Evolutionary conservation across 1,140 invertebrate species (phyloP).

Genomic region (Halictus rubicundus): DNA sequence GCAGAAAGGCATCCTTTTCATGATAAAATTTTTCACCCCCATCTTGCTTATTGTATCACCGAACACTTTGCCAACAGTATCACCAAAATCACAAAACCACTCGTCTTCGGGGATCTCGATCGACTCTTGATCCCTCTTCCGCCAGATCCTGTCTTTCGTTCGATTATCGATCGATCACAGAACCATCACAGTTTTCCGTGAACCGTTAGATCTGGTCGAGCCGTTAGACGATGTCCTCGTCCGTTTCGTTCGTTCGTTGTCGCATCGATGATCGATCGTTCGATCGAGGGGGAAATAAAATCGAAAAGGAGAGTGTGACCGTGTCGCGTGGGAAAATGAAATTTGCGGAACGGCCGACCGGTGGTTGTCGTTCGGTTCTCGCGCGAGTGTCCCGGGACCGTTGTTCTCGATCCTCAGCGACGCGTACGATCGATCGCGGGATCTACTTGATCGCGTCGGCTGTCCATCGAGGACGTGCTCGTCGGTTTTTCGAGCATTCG

Average conservation of each 20-base stretch:
- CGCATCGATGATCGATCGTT: slow-evolving; percentile 22
- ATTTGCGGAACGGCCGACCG: no score
- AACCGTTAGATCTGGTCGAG: neutral
- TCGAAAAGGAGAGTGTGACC: no score
- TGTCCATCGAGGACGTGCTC: neutral
- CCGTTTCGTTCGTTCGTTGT: slow-evolving; percentile 11
- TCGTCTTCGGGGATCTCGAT: neutral
- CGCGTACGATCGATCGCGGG: slow-evolving; percentile 16
- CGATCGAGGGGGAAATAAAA: neutral
- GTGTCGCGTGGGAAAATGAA: no score
- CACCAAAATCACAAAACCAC: neutral
- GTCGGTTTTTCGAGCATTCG: slow-evolving; percentile 43
- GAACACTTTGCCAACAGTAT: neutral
- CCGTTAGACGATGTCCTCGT: neutral
- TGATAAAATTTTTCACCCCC: slow-evolving; percentile 76
- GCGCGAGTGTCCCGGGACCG: no score
- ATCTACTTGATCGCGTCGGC: neutral
- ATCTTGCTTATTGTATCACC: slow-evolving; percentile 52
- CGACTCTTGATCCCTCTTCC: neutral
- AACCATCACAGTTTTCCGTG: neutral
- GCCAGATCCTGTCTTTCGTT: neutral
- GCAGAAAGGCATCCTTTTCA: slow-evolving; percentile 74
- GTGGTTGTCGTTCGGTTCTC: no score
- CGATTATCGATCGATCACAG: neutral
- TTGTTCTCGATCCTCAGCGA: neutral